Evolutionary conservation across 2,888 invertebrate species (phyloP).

Genomic region (Kuschelorhynchus macadamiae): DNA sequence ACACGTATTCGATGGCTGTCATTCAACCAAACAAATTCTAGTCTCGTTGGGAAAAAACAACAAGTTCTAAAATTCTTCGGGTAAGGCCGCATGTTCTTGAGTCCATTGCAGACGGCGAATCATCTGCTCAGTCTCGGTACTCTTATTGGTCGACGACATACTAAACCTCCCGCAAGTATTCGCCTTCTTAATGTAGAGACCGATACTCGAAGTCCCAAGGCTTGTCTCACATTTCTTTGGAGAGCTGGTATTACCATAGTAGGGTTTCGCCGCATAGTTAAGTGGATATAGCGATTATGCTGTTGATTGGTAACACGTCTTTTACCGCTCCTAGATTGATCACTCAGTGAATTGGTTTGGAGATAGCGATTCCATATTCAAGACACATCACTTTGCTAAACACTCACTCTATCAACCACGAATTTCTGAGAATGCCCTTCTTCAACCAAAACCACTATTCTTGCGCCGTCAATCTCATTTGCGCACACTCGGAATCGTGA

Average conservation of each 20-base stretch:
- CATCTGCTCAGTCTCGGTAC: constrained; percentile 10
- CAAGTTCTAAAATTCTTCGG: constrained; percentile 13
- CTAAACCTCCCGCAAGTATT: background rate
- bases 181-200: constrained; percentile 15
- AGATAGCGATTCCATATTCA: constrained; percentile 10
- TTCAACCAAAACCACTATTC: constrained; percentile 15
- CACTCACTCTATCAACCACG: constrained; percentile 1
- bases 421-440: constrained; percentile 11
- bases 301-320: constrained; percentile 16
- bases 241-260: constrained; percentile 13
- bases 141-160: constrained; percentile 13
- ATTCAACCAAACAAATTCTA: constrained; percentile 17
- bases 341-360: constrained; percentile 12
- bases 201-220: constrained; percentile 19
- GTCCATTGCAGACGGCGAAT: constrained; percentile 3
- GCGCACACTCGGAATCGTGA: constrained; percentile 3
- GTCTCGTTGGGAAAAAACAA: constrained; percentile 3
- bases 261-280: constrained; percentile 11
- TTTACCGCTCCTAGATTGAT: constrained; percentile 10
- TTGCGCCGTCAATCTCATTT: constrained; percentile 15
- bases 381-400: constrained; percentile 13
- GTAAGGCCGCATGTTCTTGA: constrained; percentile 3
- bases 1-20: constrained; percentile 15
- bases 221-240: constrained; percentile 14
- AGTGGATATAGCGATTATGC: constrained; percentile 13